phyloP scores from a whole-genome alignment of 2,113 vertebrate species.

The Nasalis larvatus region DNA sequence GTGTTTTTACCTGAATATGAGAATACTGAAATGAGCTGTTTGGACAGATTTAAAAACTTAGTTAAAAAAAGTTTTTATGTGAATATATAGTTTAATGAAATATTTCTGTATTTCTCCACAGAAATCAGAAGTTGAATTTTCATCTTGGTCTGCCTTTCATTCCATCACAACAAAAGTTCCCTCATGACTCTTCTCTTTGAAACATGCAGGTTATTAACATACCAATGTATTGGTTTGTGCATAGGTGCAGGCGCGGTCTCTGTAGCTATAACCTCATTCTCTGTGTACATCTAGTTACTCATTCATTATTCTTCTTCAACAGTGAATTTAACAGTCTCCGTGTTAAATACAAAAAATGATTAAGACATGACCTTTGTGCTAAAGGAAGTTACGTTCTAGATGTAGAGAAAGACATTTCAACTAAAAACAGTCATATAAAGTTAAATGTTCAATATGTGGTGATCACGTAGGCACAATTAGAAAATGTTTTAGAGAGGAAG shows the following conservation, averaged over 20 bases:
- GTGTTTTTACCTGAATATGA: neutral
- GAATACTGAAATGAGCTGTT: neutral
- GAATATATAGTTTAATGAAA: neutral
- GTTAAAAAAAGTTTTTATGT: neutral
- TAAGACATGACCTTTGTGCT: neutral
- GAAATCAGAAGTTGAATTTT: conserved; percentile 32
- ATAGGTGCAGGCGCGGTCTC: neutral
- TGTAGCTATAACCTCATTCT: neutral
- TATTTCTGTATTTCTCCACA: neutral
- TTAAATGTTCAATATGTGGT: neutral
- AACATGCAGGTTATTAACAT: neutral
- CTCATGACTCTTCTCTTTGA: neutral
- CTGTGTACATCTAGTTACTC: neutral
- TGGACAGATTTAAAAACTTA: neutral
- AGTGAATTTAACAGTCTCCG: neutral
- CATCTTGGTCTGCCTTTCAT: neutral
- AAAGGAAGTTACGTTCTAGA: neutral
- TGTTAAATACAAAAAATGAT: neutral
- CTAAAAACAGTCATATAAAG: neutral
- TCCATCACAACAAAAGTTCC: neutral
- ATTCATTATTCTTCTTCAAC: neutral
- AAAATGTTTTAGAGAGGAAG: neutral
- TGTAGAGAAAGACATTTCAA: neutral
- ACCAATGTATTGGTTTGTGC: neutral
- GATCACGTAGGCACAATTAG: neutral